Evolutionary conservation across 1,140 invertebrate species (phyloP), one percentile per base, ranked within the genome.

Genomic region (Bombus confusus): DNA sequence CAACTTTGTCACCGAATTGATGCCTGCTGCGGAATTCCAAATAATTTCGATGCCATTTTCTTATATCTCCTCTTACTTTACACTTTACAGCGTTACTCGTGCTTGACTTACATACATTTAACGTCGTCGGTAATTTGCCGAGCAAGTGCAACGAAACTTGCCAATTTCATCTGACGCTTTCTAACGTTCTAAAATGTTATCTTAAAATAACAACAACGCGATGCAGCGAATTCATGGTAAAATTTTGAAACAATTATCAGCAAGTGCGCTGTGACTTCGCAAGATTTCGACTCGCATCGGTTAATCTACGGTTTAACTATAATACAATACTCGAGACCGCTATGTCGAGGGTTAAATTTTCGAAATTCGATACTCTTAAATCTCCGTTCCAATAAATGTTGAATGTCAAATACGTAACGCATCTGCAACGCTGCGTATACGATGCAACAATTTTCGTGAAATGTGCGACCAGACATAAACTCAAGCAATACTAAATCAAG

Each of bases 201-300:
- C 62, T 47, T 22, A 13, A 57, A 39, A 22, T 34, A 39, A 52
- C 43, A 34, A 52, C 37, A 47, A 39, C 31, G 47, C 68, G 28
- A 31, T n/a, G n/a, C 34, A 22, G 28, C 4, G 18, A 31, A 73
- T 43, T 62, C 52, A 9, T 34, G 1, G 37, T 25, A 13, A 72
- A 81, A 47, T 81, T 81, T 62, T n/a, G n/a, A 81, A 34, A 73
- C 39, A 69, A n/a, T 34, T 34, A 59, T 34, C 9, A 9, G 31
- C 15, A 15, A 15, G 41, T 52, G 18, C 47, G 18, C 47, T 5
- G 47, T 22, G 18, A 52, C 47, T 22, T 52, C 1, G 47, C 47
- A 22, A 52, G 18, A 22, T 52, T 52, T 52, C 47, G 1, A 52
- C 47, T 22, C 0, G 47, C 18, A 22, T 52, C 47, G n/a, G 62